These are phyloP conservation scores for Pachyrhynchus sulphureomaculatus DNA, from an alignment of 1,140 invertebrate genomes.

Conservation along the genomic window DNA sequence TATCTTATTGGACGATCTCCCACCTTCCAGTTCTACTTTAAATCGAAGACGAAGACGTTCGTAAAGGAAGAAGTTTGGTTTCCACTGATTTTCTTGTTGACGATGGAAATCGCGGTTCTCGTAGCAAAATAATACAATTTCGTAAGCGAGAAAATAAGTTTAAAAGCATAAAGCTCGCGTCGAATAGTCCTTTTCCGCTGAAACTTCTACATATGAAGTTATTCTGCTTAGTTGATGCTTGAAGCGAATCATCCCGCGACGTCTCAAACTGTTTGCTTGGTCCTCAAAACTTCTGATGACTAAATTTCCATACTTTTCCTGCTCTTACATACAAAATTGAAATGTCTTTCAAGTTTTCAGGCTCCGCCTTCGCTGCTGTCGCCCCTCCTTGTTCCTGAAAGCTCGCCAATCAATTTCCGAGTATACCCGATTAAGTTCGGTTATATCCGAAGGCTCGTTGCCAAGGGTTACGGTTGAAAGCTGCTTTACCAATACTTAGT, in stretches of 20 bases:
- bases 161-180: conserved; percentile 9
- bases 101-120: not conserved
- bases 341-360: conserved; percentile 39
- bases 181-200: not conserved
- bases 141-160: not conserved
- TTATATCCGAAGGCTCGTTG: conserved; percentile 43
- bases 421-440: conserved; percentile 35
- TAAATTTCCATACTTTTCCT: conserved; percentile 29
- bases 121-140: not conserved
- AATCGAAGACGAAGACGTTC: conserved; percentile 11
- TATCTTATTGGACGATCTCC: conserved; percentile 54
- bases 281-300: conserved; percentile 23
- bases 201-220: conserved; percentile 16
- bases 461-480: conserved; percentile 50
- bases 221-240: conserved; percentile 2
- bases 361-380: conserved; percentile 26
- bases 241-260: not conserved
- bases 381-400: conserved; percentile 20
- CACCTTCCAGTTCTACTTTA: conserved; percentile 37
- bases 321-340: conserved; percentile 39
- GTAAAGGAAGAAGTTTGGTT: not conserved
- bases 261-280: conserved; percentile 20
- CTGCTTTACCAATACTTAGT: conserved; percentile 47
- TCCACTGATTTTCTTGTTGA: not conserved
- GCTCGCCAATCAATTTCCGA: conserved; percentile 35